These are phyloP conservation scores for Physocephala rufipes DNA, from an alignment of 2,888 invertebrate genomes.

Conservation along the genomic window DNA sequence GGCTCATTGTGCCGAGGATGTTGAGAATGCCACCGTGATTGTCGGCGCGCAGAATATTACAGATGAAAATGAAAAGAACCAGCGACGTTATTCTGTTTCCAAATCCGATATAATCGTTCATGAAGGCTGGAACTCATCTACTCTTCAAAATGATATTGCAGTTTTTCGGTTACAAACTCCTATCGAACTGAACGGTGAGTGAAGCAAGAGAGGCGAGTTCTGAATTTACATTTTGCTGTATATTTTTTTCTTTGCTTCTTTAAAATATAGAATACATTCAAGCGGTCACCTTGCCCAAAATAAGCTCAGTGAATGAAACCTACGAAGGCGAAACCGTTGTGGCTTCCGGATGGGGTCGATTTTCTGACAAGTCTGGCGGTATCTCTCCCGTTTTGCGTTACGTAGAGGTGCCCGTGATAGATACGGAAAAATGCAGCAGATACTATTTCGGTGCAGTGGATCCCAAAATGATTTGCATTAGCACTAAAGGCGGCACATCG, in stretches of 20 bases:
- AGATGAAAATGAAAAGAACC: constrained; percentile 43
- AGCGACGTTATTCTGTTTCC: constrained; percentile 44
- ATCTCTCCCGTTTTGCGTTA: constrained; percentile 51
- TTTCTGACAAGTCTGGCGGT: constrained; percentile 45
- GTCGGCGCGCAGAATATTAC: constrained; percentile 49
- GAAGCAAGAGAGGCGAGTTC: no score
- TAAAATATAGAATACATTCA: constrained; percentile 44
- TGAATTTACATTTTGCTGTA: not conserved
- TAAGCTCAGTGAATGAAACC: constrained; percentile 36
- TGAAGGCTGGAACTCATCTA: constrained; percentile 43
- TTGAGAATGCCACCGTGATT: constrained; percentile 45
- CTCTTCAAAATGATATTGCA: constrained; percentile 52
- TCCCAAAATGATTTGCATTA: constrained; percentile 4
- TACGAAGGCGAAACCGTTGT: constrained; percentile 47
- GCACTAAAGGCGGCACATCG: constrained; percentile 4
- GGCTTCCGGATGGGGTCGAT: constrained; percentile 53
- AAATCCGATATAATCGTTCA: constrained; percentile 47
- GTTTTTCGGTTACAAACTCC: constrained; percentile 49
- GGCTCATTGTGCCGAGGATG: constrained; percentile 50
- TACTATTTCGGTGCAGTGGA: constrained; percentile 25
- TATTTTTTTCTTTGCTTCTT: not conserved
- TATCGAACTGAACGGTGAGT: constrained; percentile 46
- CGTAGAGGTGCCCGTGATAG: constrained; percentile 50
- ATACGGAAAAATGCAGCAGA: constrained; percentile 49
- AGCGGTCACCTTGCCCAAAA: constrained; percentile 49